Percentiles rank a stretch among this genome's conserved stretches.
Evolutionary conservation across 2,888 invertebrate species (phyloP).

Genomic region (Antitype chi): DNA sequence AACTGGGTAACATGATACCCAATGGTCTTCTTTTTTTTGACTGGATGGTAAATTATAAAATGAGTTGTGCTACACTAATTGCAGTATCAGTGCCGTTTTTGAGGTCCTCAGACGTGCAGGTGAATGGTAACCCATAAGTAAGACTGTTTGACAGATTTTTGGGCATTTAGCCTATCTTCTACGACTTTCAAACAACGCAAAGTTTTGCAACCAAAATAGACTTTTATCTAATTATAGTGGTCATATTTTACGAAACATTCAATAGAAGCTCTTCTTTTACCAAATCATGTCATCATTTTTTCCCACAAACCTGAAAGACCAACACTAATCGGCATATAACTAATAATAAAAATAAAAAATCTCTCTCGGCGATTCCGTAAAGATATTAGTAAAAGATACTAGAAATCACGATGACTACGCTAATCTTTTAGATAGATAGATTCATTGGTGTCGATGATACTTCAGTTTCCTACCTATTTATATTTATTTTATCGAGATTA

Average conservation of each 20-base stretch:
- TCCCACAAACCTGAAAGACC: not conserved
- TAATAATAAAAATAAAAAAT: slow-evolving; percentile 21
- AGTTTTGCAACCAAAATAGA: not conserved
- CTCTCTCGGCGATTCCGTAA: slow-evolving; percentile 18
- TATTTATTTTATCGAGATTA: slow-evolving; percentile 28
- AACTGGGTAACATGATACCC: no score
- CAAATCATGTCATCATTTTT: not conserved
- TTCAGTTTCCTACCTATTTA: slow-evolving; percentile 22
- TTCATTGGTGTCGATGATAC: slow-evolving; percentile 36
- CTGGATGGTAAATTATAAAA: no score
- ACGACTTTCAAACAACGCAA: not conserved
- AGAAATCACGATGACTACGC: slow-evolving; percentile 40
- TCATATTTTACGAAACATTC: not conserved
- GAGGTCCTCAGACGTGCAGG: no score
- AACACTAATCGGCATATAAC: slow-evolving; percentile 8
- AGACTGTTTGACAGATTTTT: not conserved
- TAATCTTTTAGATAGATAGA: slow-evolving; percentile 34
- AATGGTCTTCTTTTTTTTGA: no score
- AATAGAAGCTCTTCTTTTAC: no score
- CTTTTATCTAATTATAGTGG: not conserved
- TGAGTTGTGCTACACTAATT: no score
- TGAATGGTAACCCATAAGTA: not conserved
- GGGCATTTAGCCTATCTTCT: not conserved
- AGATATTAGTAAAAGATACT: slow-evolving; percentile 32
- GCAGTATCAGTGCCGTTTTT: no score